Conservation (phyloP, 2,888 invertebrate species). For the Malthinus flaveolus region DNA sequence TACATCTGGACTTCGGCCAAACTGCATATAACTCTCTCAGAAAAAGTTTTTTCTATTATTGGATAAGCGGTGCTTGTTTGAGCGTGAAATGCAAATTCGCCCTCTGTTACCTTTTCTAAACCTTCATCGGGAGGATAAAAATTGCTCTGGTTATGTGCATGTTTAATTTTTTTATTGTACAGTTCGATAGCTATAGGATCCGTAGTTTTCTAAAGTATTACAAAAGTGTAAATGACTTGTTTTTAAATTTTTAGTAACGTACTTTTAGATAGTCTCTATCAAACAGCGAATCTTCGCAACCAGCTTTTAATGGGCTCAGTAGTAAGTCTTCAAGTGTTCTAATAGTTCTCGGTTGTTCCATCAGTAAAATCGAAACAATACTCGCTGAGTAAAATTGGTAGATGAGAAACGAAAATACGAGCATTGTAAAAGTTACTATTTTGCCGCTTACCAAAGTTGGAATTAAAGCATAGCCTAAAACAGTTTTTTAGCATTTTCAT, state of each 20-base stretch:
- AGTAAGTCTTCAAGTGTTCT: constrained; percentile 62
- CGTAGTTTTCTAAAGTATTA: constrained; percentile 60
- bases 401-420: constrained; percentile 62
- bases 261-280: constrained; percentile 68
- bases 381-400: constrained; percentile 74
- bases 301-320: constrained; percentile 62
- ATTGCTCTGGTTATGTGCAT: constrained; percentile 43
- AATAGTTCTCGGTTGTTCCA: constrained; percentile 65
- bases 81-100: constrained; percentile 72
- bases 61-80: constrained; percentile 70
- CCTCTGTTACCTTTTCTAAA: constrained; percentile 61
- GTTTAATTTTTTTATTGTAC: constrained; percentile 61
- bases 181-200: constrained; percentile 64
- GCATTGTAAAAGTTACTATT: constrained; percentile 42
- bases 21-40: constrained; percentile 69
- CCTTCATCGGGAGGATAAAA: constrained; percentile 62
- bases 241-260: constrained; percentile 29
- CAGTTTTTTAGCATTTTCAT: neutral
- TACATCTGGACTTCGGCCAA: constrained; percentile 65
- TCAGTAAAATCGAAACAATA: constrained; percentile 67
- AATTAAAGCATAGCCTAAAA: constrained; percentile 9
- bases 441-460: constrained; percentile 41
- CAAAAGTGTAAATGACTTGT: neutral
- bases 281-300: constrained; percentile 66
- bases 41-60: constrained; percentile 66